These are phyloP conservation scores for Drosophila vallismaia DNA, from an alignment of 2,888 invertebrate genomes.

Conservation along the genomic window DNA sequence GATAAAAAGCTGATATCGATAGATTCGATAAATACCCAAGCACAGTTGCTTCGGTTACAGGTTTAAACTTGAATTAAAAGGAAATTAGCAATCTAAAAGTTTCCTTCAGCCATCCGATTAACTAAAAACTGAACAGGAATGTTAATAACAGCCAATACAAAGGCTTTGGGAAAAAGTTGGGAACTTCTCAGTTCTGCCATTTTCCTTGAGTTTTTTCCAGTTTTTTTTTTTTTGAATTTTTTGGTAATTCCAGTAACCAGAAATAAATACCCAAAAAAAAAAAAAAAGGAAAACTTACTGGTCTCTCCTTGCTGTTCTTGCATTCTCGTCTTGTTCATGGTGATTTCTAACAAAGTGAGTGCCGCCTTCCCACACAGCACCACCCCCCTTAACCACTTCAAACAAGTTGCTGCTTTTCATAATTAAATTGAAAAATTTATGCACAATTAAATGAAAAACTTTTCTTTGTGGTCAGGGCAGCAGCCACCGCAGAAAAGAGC, in stretches of 20 bases:
- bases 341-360: conserved; percentile 57
- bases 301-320: conserved; percentile 7
- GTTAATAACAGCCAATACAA: conserved; percentile 50
- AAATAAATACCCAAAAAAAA: conserved; percentile 18
- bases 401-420: conserved; percentile 74
- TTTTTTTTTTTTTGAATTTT: neutral
- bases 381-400: conserved; percentile 61
- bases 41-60: neutral
- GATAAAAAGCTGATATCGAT: neutral
- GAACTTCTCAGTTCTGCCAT: conserved; percentile 14
- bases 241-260: conserved; percentile 17
- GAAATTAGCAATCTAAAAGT: neutral
- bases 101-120: conserved; percentile 10
- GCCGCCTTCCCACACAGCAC: conserved; percentile 12
- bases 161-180: conserved; percentile 32
- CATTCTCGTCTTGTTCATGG: conserved; percentile 40
- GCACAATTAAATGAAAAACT: conserved; percentile 79
- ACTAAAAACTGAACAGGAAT: neutral
- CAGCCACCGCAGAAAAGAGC: conserved; percentile 29
- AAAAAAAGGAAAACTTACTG: conserved; percentile 28
- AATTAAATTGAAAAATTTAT: conserved; percentile 78
- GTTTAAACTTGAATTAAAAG: neutral
- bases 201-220: conserved; percentile 1
- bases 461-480: conserved; percentile 62
- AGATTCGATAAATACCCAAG: neutral